Evolutionary conservation across 2,888 invertebrate genomes (phyloP).

Genomic region (Temnothorax ravouxi): DNA sequence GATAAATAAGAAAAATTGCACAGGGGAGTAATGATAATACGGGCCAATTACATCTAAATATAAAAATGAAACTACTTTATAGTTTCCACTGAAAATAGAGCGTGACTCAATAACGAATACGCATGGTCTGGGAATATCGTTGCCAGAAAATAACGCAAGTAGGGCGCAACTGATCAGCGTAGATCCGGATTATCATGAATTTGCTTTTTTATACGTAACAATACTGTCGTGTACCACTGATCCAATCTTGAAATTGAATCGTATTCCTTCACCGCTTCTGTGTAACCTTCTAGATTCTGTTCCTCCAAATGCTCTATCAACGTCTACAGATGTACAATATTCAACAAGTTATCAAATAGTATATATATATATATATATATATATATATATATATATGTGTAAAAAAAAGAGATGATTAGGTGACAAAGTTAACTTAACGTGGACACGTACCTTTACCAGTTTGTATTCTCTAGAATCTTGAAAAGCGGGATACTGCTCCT

Average conservation of each 20-base stretch:
- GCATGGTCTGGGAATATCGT: conserved; percentile 68
- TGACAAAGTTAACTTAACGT: background rate
- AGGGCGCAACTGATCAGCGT: conserved; percentile 88
- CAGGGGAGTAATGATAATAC: conserved; percentile 54
- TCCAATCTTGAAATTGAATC: conserved; percentile 99
- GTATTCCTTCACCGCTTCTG: conserved; percentile 97
- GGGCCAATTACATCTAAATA: conserved; percentile 66
- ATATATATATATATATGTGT: too few relatives aligned
- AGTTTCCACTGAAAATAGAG: conserved; percentile 70
- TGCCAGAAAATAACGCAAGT: conserved; percentile 61
- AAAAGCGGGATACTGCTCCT: conserved; percentile 97
- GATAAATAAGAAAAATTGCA: conserved; percentile 54
- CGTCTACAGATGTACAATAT: conserved; percentile 88
- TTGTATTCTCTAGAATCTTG: conserved; percentile 98
- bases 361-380: background rate
- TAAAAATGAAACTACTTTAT: conserved; percentile 72
- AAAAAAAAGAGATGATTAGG: conserved; percentile 39
- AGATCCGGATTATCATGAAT: conserved; percentile 90
- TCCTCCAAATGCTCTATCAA: conserved; percentile 97
- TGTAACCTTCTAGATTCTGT: conserved; percentile 97
- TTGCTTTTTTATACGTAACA: conserved; percentile 98
- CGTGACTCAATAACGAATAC: conserved; percentile 69
- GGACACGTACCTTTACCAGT: conserved; percentile 92
- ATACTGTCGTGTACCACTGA: conserved; percentile 98
- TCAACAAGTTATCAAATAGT: conserved; percentile 15